A percentile compares a stretch with the other conserved stretches of the same genome.
Evolutionary conservation across 2,797 vertebrate genomes (phyloP).

Genomic region (Acipenser transmontanus): DNA sequence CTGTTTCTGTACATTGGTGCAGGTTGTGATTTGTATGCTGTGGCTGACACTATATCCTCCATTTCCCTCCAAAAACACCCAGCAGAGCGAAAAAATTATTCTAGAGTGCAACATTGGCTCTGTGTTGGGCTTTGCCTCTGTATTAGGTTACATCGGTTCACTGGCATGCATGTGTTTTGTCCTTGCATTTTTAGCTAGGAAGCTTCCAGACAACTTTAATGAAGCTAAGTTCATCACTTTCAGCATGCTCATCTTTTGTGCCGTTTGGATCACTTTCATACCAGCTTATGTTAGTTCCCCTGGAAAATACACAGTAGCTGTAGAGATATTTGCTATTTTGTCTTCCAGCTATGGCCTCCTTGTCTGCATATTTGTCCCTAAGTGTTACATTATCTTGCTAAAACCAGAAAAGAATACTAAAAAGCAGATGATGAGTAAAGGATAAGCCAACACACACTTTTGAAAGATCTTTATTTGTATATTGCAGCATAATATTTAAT

Average conservation of each 20-base stretch:
- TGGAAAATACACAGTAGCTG: no score
- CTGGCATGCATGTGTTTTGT: background rate
- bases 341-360: no score
- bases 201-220: background rate
- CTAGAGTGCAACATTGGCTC: background rate
- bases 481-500: no score
- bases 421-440: constrained; percentile 18
- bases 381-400: constrained; percentile 39
- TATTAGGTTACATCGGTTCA: background rate
- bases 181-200: background rate
- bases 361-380: no score
- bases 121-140: background rate
- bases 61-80: background rate
- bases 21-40: constrained; percentile 55
- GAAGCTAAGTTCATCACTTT: no score
- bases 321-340: no score
- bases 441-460: background rate
- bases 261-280: no score
- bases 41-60: background rate
- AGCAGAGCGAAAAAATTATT: background rate
- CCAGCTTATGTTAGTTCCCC: no score
- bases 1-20: constrained; percentile 51
- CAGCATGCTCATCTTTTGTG: no score
- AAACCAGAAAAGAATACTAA: constrained; percentile 22
- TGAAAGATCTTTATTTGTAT: no score